Conservation (phyloP, 2,797 vertebrate genomes). For the Neoniphon sammara region DNA sequence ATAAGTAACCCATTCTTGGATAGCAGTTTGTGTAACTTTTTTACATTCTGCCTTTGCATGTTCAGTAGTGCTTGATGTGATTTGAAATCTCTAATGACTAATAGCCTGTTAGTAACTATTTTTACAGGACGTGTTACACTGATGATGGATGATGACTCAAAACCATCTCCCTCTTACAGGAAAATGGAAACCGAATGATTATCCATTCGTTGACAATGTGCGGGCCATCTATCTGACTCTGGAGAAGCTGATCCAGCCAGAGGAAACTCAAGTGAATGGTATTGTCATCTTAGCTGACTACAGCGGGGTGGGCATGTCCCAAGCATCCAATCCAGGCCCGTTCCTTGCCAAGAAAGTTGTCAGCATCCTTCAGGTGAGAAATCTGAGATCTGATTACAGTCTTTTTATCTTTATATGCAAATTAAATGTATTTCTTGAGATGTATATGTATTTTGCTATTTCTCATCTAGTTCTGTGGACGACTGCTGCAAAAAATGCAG, state of each 20-base stretch:
- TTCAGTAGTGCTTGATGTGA: not conserved
- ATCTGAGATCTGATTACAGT: not conserved
- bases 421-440: not conserved
- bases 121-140: not conserved
- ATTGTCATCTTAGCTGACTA: slow-evolving; percentile 98
- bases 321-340: slow-evolving; percentile 97
- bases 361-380: slow-evolving; percentile 95
- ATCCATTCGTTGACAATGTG: slow-evolving; percentile 97
- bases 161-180: slow-evolving; percentile 77
- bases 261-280: slow-evolving; percentile 98
- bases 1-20: not conserved
- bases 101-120: not conserved
- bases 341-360: slow-evolving; percentile 98
- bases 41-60: not conserved
- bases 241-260: slow-evolving; percentile 98
- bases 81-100: not conserved
- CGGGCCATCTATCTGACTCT: slow-evolving; percentile 96
- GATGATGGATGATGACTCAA: not conserved
- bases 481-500: not conserved
- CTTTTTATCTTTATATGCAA: too few relatives aligned
- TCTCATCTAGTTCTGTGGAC: not conserved
- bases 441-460: not conserved
- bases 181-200: slow-evolving; percentile 94
- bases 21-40: not conserved
- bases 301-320: slow-evolving; percentile 96